Evolutionary conservation across 2,113 vertebrate species (phyloP).

Genomic region (Lophius piscatorius): DNA sequence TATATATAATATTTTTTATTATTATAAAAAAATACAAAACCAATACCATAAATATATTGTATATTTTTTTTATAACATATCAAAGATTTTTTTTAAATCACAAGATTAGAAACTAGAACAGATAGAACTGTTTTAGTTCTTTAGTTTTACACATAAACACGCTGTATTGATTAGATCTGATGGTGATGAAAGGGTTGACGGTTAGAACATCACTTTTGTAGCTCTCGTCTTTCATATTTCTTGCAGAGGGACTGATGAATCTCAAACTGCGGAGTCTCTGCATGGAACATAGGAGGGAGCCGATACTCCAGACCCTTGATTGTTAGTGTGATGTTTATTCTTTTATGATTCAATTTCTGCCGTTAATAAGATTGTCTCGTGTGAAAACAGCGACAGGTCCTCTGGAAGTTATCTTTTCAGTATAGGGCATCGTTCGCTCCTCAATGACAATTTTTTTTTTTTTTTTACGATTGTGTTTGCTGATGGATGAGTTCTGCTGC

Average conservation of each 20-base stretch:
- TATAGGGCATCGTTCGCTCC: slow-evolving; percentile 22
- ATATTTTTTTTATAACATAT: too few relatives aligned
- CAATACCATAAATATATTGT: too few relatives aligned
- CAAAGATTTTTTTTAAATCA: too few relatives aligned
- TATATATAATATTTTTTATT: too few relatives aligned
- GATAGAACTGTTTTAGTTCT: too few relatives aligned
- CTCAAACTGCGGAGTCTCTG: slow-evolving; percentile 4
- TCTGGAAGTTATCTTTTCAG: neutral
- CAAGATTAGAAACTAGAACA: too few relatives aligned
- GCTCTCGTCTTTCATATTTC: slow-evolving; percentile 5
- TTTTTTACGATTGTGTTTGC: slow-evolving; percentile 46
- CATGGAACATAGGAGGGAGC: neutral
- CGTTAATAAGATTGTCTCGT: neutral
- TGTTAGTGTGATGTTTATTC: neutral
- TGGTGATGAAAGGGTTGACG: slow-evolving; percentile 19
- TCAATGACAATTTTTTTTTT: slow-evolving; percentile 8
- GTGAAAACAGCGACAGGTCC: neutral
- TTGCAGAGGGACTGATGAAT: neutral
- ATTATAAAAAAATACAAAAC: too few relatives aligned
- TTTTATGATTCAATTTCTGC: neutral
- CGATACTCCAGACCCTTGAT: too few relatives aligned
- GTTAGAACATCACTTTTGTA: neutral
- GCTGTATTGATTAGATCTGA: too few relatives aligned
- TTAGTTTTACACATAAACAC: too few relatives aligned
- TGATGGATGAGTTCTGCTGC: slow-evolving; percentile 34